These are phyloP conservation scores for Meriones unguiculatus DNA, from an alignment of 2,113 vertebrate genomes.

Conservation along the genomic window DNA sequence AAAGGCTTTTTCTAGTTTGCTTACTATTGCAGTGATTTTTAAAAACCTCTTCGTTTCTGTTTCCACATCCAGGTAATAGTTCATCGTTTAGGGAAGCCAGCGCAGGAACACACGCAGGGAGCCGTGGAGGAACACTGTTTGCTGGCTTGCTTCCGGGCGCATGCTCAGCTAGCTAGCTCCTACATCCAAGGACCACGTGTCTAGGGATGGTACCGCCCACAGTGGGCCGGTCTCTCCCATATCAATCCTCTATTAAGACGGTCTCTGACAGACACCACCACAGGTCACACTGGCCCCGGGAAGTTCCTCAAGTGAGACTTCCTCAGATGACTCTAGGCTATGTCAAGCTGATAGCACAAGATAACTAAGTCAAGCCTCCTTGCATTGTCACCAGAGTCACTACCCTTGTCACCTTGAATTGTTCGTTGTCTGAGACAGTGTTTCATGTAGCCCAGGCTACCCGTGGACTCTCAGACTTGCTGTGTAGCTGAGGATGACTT, in stretches of 20 bases:
- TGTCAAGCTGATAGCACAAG: background rate
- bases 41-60: background rate
- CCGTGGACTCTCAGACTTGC: background rate
- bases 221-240: background rate
- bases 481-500: background rate
- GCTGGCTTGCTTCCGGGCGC: background rate
- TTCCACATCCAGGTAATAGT: background rate
- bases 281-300: background rate
- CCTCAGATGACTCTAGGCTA: background rate
- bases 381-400: rapidly evolving
- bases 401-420: background rate
- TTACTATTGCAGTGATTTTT: background rate
- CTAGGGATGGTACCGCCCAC: background rate
- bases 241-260: background rate
- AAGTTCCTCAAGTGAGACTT: background rate
- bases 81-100: background rate
- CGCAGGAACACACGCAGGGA: no score
- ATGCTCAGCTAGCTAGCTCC: no score
- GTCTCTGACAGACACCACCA: background rate
- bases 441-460: background rate
- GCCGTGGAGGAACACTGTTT: background rate
- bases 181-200: background rate
- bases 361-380: background rate
- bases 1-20: background rate
- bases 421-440: background rate